Conservation (phyloP, 2,888 invertebrate genomes). For the Gryllus longicercus region DNA sequence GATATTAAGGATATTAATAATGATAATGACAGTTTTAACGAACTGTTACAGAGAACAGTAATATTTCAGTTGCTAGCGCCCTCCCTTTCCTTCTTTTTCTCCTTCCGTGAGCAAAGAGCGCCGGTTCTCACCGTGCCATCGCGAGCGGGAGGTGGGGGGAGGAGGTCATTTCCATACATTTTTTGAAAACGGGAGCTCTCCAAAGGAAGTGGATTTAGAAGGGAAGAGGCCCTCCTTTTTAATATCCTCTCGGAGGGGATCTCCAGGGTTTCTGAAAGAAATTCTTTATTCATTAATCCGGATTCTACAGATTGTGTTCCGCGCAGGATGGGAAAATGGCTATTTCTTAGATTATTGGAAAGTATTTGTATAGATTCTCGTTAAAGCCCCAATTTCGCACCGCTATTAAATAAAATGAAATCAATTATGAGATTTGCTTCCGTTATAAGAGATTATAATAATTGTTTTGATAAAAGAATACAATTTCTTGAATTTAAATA, state of each 20-base stretch:
- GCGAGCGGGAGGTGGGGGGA: background rate
- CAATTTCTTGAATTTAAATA: too few species aligned
- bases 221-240: background rate
- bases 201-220: background rate
- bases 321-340: background rate
- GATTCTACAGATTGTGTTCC: constrained; percentile 6
- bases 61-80: too few species aligned
- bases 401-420: too few species aligned
- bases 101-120: too few species aligned
- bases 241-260: background rate
- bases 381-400: background rate
- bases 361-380: background rate
- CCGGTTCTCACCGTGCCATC: too few species aligned
- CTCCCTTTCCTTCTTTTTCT: too few species aligned
- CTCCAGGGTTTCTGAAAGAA: background rate
- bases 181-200: background rate
- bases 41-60: too few species aligned
- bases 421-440: too few species aligned
- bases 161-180: constrained; percentile 5
- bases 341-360: background rate
- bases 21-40: background rate
- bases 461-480: too few species aligned
- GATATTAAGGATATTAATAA: background rate
- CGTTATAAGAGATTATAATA: too few species aligned
- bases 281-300: constrained; percentile 10